Evolutionary conservation across 2,888 invertebrate species (phyloP), one percentile per base, ranked within the genome.

Genomic region (Brenthis hecate): DNA sequence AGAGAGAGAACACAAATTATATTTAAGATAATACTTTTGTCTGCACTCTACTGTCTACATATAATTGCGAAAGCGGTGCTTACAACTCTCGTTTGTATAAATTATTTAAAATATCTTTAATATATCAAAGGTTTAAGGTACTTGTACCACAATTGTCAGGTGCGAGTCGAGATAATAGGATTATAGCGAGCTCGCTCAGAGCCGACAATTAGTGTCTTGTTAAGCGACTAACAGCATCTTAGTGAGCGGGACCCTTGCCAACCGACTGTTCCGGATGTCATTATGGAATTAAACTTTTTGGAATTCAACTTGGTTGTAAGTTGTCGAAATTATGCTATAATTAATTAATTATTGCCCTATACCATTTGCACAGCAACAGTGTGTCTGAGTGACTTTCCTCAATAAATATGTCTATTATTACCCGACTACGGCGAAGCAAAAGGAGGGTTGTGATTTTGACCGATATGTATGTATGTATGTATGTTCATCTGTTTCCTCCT

Each of bases 121-220:
- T 13, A 13, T 14, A 13, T 43, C 62, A 53, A 62, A 53, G 51
- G 36, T 36, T 53, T 53, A 16, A 62, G 62, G 51, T 54, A 14
- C 36, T 19, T 19, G 14, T 53, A 53, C 36, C 53, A 43, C 36
- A 43, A 47, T 65, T 11, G 55, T 50, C 61, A 66, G 66, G 66
- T 50, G 66, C 14, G 28, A 11, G 14, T 1, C 13, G 43, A 63
- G 53, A 19, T 58, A 68, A 63, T 53, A 47, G 64, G 36, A 11
- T 11, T 43, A 43, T 43, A n/a, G 28, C 57, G 28, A 56, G 53
- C 54, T 48, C 47, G 56, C 57, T 70, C 47, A 70, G 36, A 58
- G 23, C 55, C 50, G 64, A 61, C 64, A 67, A 70, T 67, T 70
- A 67, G 67, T 47, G 60, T 67, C 60, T 67, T 56, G 67, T 67